Evolutionary conservation across 1,140 invertebrate genomes (phyloP).

Genomic region (Scaptodrosophila lebanonensis): DNA sequence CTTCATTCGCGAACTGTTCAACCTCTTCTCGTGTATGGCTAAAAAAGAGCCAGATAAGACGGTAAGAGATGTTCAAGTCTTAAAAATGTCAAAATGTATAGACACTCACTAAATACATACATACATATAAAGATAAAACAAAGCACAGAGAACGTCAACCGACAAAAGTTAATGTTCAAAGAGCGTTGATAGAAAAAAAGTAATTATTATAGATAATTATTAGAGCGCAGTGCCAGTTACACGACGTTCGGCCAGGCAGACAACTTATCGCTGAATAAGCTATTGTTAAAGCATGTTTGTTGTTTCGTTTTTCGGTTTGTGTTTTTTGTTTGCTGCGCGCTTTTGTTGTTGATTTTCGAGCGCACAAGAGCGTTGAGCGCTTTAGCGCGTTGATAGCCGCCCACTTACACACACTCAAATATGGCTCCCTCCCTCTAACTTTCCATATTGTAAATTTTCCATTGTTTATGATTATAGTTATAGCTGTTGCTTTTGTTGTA

Average conservation of each 20-base stretch:
- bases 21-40: no score
- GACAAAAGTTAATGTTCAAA: slow-evolving; percentile 51
- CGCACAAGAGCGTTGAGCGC: slow-evolving; percentile 7
- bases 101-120: no score
- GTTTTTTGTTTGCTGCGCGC: no score
- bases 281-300: slow-evolving; percentile 4
- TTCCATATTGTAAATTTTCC: slow-evolving; percentile 68
- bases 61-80: no score
- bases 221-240: slow-evolving; percentile 69
- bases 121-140: no score
- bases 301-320: neutral
- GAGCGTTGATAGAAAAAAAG: slow-evolving; percentile 52
- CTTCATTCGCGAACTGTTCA: no score
- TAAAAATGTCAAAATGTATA: no score
- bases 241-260: slow-evolving; percentile 13
- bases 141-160: no score
- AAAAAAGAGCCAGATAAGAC: no score
- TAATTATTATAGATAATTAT: slow-evolving; percentile 74
- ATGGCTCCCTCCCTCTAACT: slow-evolving; percentile 33
- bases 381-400: slow-evolving; percentile 38
- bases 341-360: no score
- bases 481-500: slow-evolving; percentile 28
- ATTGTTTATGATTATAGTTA: slow-evolving; percentile 63
- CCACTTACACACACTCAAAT: slow-evolving; percentile 7
- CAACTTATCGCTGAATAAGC: slow-evolving; percentile 44